These are phyloP conservation scores for Tyto alba DNA, from an alignment of 2,113 vertebrate species.

Conservation along the genomic window DNA sequence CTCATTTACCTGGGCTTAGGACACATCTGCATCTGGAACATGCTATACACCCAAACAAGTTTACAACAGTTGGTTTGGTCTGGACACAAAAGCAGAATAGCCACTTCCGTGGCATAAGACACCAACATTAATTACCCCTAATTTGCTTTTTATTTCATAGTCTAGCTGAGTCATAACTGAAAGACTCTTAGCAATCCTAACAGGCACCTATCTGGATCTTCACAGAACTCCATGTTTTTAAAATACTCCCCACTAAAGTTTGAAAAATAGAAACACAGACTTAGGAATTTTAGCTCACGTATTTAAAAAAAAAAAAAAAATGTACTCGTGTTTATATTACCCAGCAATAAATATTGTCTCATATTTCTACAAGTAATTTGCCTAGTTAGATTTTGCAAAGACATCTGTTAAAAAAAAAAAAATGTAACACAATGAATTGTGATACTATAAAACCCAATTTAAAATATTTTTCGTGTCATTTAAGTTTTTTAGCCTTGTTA, in stretches of 20 bases:
- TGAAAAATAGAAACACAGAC: neutral
- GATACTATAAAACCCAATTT: neutral
- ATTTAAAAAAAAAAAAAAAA: too few species aligned
- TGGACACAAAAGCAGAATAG: neutral
- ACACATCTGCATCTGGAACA: neutral
- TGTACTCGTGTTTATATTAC: too few species aligned
- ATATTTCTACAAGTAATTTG: neutral
- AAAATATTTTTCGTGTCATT: neutral
- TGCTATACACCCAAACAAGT: neutral
- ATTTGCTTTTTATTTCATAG: neutral
- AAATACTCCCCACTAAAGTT: neutral
- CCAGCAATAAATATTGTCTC: neutral
- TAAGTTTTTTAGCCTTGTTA: neutral
- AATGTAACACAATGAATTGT: neutral
- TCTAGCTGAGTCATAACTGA: neutral
- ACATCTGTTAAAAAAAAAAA: neutral
- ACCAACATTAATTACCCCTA: neutral
- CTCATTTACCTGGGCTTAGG: neutral
- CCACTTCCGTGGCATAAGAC: neutral
- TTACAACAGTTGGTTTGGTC: neutral
- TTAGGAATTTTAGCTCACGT: neutral
- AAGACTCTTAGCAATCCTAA: neutral
- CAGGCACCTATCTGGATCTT: neutral
- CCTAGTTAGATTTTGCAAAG: neutral
- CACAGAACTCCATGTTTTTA: neutral